Evolutionary conservation across 2,888 invertebrate species (phyloP), one percentile per base, ranked within the genome.

Genomic region (Perizoma flavofasciatum): DNA sequence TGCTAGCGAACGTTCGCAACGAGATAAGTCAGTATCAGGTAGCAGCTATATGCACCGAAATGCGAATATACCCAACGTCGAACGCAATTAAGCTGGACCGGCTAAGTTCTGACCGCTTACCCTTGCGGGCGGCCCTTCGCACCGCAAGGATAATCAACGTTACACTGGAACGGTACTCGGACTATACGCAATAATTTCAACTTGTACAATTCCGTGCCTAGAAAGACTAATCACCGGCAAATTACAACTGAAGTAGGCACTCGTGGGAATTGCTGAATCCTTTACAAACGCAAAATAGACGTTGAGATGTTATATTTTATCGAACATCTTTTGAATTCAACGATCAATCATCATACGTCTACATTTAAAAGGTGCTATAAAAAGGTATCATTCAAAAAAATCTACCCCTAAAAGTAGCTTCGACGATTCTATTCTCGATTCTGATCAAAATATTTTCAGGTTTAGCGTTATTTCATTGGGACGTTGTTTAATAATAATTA

Each of bases 141-240:
- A 71, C 77, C 72, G 66, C 75, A 72, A 68, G 70, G 74, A 78
- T 81, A 82, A 83, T 83, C 82, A 79, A 76, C 73, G 76, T 75
- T 72, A 70, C 22, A 37, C 32, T 52, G 5, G 0, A 59, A 59
- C 53, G 40, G 51, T 55, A 49, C 44, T 49, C 78, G 75, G 71
- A 69, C 70, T 71, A 65, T 59, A 55, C 51, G 62, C 59, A 53
- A 66, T 65, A 67, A 65, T 55, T 47, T 63, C 48, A 69, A 70
- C 67, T 74, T 62, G 63, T 66, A 53, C 68, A 69, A 74, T 69
- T 70, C 63, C 51, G 49, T 49, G 59, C 62, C 61, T 67, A 65
- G 62, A 44, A 62, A 65, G 66, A 71, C 69, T 67, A 70, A 68
- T 68, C 68, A 59, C 61, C 50, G 55, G 46, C 11, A 55, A 61